Conservation (phyloP, 2,797 vertebrate species). For the Chaunax sp. region DNA sequence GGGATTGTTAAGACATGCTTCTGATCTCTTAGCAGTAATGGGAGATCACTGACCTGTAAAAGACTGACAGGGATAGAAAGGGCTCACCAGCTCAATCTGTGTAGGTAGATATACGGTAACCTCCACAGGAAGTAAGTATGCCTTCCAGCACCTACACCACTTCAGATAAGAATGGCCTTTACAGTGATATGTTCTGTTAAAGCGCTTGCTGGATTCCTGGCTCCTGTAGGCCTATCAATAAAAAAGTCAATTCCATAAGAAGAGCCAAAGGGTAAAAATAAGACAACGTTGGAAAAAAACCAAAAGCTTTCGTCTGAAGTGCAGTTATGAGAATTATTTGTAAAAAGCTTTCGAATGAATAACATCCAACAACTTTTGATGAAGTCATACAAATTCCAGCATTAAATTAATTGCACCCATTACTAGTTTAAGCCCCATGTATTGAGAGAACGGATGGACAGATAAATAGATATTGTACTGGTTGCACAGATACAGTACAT, state of each 20-base stretch:
- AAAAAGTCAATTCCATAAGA: background rate
- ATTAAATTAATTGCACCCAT: no score
- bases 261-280: background rate
- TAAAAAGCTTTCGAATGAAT: no score
- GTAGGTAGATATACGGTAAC: slow-evolving; percentile 45
- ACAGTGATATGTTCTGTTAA: slow-evolving; percentile 15
- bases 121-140: slow-evolving; percentile 40
- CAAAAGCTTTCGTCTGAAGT: no score
- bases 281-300: no score
- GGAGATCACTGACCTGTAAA: slow-evolving; percentile 65
- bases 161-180: slow-evolving; percentile 32
- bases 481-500: no score
- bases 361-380: no score
- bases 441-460: no score
- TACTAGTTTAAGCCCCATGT: no score
- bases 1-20: slow-evolving; percentile 41
- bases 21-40: slow-evolving; percentile 48
- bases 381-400: no score
- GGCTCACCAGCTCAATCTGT: slow-evolving; percentile 25
- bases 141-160: slow-evolving; percentile 36
- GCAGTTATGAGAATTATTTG: background rate
- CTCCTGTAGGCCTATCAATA: background rate
- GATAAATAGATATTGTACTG: no score
- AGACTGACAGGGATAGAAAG: slow-evolving; percentile 36
- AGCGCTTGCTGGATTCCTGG: background rate